These are phyloP conservation scores for Melanostoma scalare DNA, from an alignment of 2,888 invertebrate genomes.

Conservation along the genomic window DNA sequence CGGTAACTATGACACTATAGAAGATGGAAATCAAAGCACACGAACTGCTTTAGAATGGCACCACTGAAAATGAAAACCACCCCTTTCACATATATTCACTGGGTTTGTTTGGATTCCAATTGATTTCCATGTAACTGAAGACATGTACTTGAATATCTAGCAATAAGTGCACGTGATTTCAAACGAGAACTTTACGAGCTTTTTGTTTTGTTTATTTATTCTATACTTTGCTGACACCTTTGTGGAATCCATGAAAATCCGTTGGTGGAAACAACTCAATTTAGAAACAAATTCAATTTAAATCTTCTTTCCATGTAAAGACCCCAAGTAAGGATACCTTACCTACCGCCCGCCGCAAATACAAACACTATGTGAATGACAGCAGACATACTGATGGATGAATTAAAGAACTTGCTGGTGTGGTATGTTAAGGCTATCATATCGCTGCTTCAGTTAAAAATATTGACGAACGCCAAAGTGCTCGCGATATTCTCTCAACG, in stretches of 20 bases:
- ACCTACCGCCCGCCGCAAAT: slow-evolving; percentile 12
- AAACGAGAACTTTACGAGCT: slow-evolving; percentile 5
- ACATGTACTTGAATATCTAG: slow-evolving; percentile 49
- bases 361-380: slow-evolving; percentile 20
- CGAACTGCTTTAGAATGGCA: slow-evolving; percentile 54
- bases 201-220: neutral
- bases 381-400: neutral
- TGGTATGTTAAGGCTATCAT: neutral
- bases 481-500: slow-evolving; percentile 28
- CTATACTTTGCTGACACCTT: slow-evolving; percentile 10
- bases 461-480: slow-evolving; percentile 31
- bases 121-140: slow-evolving; percentile 23
- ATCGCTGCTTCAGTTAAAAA: slow-evolving; percentile 29
- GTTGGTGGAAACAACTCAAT: slow-evolving; percentile 35
- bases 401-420: slow-evolving; percentile 25
- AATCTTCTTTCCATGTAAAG: slow-evolving; percentile 1
- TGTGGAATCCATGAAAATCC: neutral
- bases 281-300: slow-evolving; percentile 45
- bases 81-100: slow-evolving; percentile 17
- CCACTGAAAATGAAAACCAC: slow-evolving; percentile 63
- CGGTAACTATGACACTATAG: slow-evolving; percentile 52
- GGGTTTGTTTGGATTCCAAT: slow-evolving; percentile 40
- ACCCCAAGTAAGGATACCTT: neutral
- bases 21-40: slow-evolving; percentile 56
- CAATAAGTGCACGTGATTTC: slow-evolving; percentile 39